Evolutionary conservation across 2,797 vertebrate genomes (phyloP).

Genomic region (Odontamblyopus lacepedii): DNA sequence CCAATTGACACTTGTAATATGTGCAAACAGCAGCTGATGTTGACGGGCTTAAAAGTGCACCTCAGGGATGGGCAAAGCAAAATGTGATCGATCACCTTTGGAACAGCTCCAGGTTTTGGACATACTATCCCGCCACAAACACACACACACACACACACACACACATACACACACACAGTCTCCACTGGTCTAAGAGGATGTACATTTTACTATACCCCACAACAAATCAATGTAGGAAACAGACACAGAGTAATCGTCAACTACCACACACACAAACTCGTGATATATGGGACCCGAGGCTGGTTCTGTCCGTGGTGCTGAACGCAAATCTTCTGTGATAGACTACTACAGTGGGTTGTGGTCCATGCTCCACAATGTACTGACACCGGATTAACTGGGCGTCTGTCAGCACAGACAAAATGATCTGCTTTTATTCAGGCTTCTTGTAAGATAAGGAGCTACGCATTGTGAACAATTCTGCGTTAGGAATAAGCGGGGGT

Average conservation of each 20-base stretch:
- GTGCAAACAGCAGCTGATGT: constrained; percentile 52
- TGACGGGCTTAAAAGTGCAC: constrained; percentile 19
- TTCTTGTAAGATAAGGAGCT: constrained; percentile 22
- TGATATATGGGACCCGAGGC: neutral
- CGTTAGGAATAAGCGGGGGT: constrained; percentile 10
- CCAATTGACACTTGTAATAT: constrained; percentile 34
- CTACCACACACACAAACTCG: no score
- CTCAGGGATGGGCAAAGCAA: constrained; percentile 40
- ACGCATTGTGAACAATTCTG: neutral
- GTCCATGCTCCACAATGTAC: constrained; percentile 28
- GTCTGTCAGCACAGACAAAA: constrained; percentile 45
- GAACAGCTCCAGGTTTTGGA: constrained; percentile 61
- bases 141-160: constrained; percentile 1
- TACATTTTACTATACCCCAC: constrained; percentile 51
- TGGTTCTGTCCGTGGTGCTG: constrained; percentile 80
- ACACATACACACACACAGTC: neutral
- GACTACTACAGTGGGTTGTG: constrained; percentile 7
- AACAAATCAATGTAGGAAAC: constrained; percentile 59
- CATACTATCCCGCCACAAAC: constrained; percentile 35
- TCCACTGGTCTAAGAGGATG: constrained; percentile 22
- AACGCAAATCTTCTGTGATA: constrained; percentile 26
- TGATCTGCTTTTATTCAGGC: constrained; percentile 44
- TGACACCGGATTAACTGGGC: constrained; percentile 61
- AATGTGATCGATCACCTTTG: constrained; percentile 64
- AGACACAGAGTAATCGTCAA: constrained; percentile 22